A percentile compares a stretch with the other conserved stretches of the same genome.
Conservation (phyloP, 2,888 invertebrate genomes). For the Campoletis raptor region DNA sequence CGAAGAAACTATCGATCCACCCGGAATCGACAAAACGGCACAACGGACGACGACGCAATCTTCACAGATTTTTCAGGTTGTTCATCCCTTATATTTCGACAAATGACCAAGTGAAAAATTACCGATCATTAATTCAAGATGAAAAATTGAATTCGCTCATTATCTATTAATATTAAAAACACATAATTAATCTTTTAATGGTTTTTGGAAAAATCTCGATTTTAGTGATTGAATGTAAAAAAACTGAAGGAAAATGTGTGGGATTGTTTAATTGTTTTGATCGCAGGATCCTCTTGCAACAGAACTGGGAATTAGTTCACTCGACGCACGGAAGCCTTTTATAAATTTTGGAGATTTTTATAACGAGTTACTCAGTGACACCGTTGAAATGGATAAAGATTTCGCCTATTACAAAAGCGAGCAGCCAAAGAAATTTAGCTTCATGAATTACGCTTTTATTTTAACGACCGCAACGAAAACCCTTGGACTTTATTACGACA, state of each 20-base stretch:
- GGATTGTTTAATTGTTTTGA: not conserved
- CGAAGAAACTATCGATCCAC: slow-evolving; percentile 86
- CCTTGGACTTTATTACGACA: slow-evolving; percentile 96
- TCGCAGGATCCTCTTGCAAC: slow-evolving; percentile 87
- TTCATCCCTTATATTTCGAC: not conserved
- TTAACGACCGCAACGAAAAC: slow-evolving; percentile 96
- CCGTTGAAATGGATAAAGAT: slow-evolving; percentile 97
- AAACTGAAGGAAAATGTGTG: not conserved
- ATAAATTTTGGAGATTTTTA: slow-evolving; percentile 96
- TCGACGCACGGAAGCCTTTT: slow-evolving; percentile 94
- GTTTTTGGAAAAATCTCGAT: not conserved
- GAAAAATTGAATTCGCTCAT: not conserved
- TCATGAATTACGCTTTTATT: slow-evolving; percentile 96
- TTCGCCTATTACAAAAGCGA: slow-evolving; percentile 95
- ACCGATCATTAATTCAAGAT: not conserved
- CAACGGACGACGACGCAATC: slow-evolving; percentile 63
- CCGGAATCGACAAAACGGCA: slow-evolving; percentile 76
- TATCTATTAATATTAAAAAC: not conserved
- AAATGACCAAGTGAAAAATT: not conserved
- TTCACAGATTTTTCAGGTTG: slow-evolving; percentile 75
- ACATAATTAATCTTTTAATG: not conserved
- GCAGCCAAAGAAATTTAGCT: slow-evolving; percentile 90
- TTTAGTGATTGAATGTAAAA: not conserved
- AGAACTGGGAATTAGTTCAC: slow-evolving; percentile 90
- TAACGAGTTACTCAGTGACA: slow-evolving; percentile 96